Evolutionary conservation across 2,113 vertebrate genomes (phyloP).

Genomic region (Microcebus jonahi): DNA sequence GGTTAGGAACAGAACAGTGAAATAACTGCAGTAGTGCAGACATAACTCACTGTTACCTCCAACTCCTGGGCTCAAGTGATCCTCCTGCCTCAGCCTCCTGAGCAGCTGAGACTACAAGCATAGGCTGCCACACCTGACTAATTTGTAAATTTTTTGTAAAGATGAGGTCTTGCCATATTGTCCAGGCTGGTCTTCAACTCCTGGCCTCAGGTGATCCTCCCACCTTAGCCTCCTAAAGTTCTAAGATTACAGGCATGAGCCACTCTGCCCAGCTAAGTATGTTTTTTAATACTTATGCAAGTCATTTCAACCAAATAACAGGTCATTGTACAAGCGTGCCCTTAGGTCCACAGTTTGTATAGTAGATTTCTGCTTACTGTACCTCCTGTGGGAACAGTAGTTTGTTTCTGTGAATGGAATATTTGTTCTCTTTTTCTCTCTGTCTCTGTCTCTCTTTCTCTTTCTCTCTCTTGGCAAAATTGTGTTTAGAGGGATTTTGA

Average conservation of each 20-base stretch:
- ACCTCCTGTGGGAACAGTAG: not conserved
- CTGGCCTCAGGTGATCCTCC: too few species aligned
- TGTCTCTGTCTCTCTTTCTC: not conserved
- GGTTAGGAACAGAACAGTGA: not conserved
- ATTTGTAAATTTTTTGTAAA: too few species aligned
- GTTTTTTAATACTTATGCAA: not conserved
- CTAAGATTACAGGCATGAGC: too few species aligned
- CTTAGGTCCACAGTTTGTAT: not conserved
- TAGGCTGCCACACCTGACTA: too few species aligned
- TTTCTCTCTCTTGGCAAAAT: not conserved
- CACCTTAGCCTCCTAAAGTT: too few species aligned
- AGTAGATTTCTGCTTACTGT: not conserved
- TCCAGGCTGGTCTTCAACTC: too few species aligned
- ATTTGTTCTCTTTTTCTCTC: not conserved
- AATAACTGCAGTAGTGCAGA: not conserved
- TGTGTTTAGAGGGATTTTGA: not conserved
- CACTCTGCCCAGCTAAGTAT: too few species aligned
- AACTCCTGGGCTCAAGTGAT: too few species aligned
- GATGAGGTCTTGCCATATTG: too few species aligned
- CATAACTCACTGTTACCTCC: too few species aligned
- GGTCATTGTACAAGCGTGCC: not conserved
- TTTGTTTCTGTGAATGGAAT: not conserved
- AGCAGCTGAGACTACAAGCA: too few species aligned
- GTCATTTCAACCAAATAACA: not conserved
- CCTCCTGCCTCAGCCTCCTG: too few species aligned